Conservation (phyloP, 2,888 invertebrate genomes). For the Oscheius onirici region DNA sequence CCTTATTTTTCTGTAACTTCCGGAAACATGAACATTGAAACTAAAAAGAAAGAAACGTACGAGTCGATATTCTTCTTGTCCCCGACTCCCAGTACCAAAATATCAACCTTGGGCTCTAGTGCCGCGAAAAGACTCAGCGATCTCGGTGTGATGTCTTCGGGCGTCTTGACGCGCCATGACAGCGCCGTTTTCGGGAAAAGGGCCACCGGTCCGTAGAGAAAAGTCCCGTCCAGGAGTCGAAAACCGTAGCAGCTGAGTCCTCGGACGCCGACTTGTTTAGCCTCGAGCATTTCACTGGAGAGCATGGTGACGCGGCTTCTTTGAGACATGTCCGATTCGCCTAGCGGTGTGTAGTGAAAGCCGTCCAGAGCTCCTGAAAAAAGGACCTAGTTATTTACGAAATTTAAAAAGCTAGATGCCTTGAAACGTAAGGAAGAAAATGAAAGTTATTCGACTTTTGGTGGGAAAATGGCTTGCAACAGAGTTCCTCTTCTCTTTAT, state of each 20-base stretch:
- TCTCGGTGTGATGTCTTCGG: conserved; percentile 81
- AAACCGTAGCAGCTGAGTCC: conserved; percentile 66
- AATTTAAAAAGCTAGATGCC: no score
- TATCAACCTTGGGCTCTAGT: conserved; percentile 84
- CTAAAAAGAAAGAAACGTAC: conserved; percentile 36
- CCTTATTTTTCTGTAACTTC: no score
- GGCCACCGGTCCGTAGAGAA: conserved; percentile 70
- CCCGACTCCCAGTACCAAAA: conserved; percentile 71
- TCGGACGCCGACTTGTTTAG: conserved; percentile 62
- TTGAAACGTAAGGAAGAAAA: no score
- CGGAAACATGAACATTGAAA: no score
- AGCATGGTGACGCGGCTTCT: conserved; percentile 62
- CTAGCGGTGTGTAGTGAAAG: conserved; percentile 59
- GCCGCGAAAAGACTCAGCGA: conserved; percentile 83
- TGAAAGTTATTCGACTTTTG: no score
- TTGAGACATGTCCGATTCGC: conserved; percentile 61
- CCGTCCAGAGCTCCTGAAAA: conserved; percentile 51
- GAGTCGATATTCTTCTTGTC: conserved; percentile 68
- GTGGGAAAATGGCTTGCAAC: no score
- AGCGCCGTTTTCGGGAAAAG: conserved; percentile 67
- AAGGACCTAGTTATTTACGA: no score
- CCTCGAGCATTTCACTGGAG: conserved; percentile 62
- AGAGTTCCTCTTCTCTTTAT: no score
- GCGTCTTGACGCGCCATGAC: conserved; percentile 70
- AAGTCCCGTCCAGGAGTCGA: conserved; percentile 63